Percentiles rank a stretch among this genome's conserved stretches.
Evolutionary conservation across 2,797 vertebrate species (phyloP).

Genomic region (Ctenochaetus hawaiiensis): DNA sequence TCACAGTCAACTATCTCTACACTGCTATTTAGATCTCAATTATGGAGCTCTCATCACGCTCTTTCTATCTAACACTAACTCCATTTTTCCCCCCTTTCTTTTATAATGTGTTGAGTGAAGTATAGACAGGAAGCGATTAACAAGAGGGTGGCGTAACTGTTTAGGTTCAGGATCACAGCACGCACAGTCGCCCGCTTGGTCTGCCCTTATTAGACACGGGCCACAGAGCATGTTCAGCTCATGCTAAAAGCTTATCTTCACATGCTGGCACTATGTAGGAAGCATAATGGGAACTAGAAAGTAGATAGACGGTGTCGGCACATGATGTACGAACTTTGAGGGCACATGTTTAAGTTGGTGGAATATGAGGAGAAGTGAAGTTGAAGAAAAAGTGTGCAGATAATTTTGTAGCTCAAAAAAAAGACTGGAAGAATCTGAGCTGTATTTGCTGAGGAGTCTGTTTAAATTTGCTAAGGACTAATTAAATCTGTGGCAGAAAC

Average conservation of each 20-base stretch:
- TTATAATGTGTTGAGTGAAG: slow-evolving; percentile 15
- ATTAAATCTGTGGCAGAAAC: background rate
- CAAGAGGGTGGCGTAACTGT: no score
- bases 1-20: slow-evolving; percentile 26
- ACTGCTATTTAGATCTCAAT: slow-evolving; percentile 34
- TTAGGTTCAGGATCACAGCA: slow-evolving; percentile 30
- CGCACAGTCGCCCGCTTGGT: slow-evolving; percentile 19
- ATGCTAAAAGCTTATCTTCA: slow-evolving; percentile 66
- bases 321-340: slow-evolving; percentile 31
- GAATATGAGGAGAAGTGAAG: slow-evolving; percentile 1
- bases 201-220: slow-evolving; percentile 68
- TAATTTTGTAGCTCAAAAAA: slow-evolving; percentile 1
- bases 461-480: background rate
- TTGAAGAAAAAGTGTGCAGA: background rate
- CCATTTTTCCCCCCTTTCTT: background rate
- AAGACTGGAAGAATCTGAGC: background rate
- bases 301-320: background rate
- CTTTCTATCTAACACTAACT: background rate
- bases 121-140: slow-evolving; percentile 22
- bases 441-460: background rate
- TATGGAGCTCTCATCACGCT: background rate
- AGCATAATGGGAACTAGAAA: slow-evolving; percentile 29
- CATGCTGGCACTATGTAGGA: slow-evolving; percentile 50
- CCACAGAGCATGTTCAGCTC: slow-evolving; percentile 65
- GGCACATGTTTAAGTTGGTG: slow-evolving; percentile 13